Conservation (phyloP, 2,888 invertebrate genomes). For the Rhagium mordax region DNA sequence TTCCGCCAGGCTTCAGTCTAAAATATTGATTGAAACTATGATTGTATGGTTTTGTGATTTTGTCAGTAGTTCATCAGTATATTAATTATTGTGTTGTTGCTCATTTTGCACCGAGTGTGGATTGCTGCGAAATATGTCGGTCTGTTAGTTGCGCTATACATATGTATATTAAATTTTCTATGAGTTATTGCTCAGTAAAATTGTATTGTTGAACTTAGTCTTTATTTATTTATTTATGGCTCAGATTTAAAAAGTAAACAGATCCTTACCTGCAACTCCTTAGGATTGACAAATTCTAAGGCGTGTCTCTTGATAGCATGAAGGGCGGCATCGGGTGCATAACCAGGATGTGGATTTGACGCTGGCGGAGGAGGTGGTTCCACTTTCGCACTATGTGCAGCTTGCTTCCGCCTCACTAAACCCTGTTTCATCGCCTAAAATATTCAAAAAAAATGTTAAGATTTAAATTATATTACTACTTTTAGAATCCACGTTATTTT, state of each 20-base stretch:
- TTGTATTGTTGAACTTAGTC: too few species aligned
- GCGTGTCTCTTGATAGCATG: conserved; percentile 98
- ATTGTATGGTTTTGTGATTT: too few species aligned
- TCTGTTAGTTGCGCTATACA: too few species aligned
- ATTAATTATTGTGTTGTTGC: too few species aligned
- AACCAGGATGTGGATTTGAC: conserved; percentile 81
- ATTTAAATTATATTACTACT: not conserved
- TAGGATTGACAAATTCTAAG: conserved; percentile 89
- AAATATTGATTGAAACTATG: too few species aligned
- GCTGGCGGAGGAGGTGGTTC: conserved; percentile 69
- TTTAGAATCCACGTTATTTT: conserved; percentile 45
- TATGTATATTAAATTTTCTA: too few species aligned
- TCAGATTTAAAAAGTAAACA: not conserved
- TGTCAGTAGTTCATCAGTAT: too few species aligned
- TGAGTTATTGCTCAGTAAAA: too few species aligned
- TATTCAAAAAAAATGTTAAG: conserved; percentile 1
- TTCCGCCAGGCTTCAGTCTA: too few species aligned
- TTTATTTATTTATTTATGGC: too few species aligned
- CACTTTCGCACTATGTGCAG: conserved; percentile 73
- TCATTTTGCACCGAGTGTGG: too few species aligned
- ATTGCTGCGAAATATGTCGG: too few species aligned
- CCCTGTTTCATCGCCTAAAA: conserved; percentile 74
- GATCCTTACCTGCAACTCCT: conserved; percentile 87
- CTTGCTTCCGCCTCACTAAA: conserved; percentile 78
- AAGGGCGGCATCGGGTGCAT: conserved; percentile 95